Base-by-base conservation (phyloP, 37 sponge, comb jelly and placozoan genomes). In the Mnemiopsis leidyi region DNA sequence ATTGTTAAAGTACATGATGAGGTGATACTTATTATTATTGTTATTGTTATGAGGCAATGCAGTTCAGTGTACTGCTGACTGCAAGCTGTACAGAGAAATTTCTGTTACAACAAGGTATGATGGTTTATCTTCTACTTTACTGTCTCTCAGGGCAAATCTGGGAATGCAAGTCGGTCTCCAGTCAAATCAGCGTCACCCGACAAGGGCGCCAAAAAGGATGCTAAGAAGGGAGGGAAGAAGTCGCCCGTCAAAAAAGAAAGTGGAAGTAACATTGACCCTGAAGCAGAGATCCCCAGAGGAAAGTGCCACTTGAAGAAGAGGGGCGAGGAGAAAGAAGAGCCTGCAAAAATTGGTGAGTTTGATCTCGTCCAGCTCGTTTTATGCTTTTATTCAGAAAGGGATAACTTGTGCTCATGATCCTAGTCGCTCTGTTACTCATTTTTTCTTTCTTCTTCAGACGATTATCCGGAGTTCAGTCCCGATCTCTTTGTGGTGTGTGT, bases 261-360 rank as follows among this genome's bases (percentile, higher is more conserved):
- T 32, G 90, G 61, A 29, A 37, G 29, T n/a, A 39, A 37, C 36
- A 85, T 85, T 2, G 90, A 85, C 39, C 36, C 90, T 36, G 90
- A 85, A 0, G 32, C 90, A 40, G 90, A 85, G 3, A 21, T 85
- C 30, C 29, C 32, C 3, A 35, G 90, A 39, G 90, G 90, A 29
- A 85, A 40, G 61, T 85, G 90, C 39, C 90, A 39, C 23, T 33
- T 85, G 90, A 85, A 85, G 29, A 85, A 85, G 24, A 38, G 90
- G 36, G 90, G 90, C 13, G 90, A 85, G 90, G 90, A 85, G 35
- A 85, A 28, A n/a, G 90, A 85, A 39, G 90, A 33, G 23, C 90
- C 90, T 20, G 61, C 90, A 0, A 85, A 85, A 85, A 85, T 85
- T 13, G 48, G 90, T 85, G 7, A 85, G 30, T 71, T n/a, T 48